Evolutionary conservation across 2,113 vertebrate genomes (phyloP), one percentile per base, ranked within the genome.

Genomic region (Tringa solitaria): DNA sequence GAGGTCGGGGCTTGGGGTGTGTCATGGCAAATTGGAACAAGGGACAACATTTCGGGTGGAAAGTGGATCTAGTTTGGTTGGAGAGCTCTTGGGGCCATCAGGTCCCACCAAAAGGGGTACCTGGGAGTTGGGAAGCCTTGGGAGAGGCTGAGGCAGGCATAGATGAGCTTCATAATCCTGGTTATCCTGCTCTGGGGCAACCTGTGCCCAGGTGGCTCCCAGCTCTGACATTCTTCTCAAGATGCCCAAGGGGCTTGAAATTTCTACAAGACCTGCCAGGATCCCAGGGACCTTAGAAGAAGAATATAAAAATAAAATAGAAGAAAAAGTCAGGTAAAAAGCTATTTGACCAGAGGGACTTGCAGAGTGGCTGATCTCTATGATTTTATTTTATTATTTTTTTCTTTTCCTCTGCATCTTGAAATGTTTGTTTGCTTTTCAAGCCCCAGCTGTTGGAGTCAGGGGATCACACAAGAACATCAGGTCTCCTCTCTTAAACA

Each of bases 401-500:
- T 5, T 24, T 7, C 6, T 43, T 19, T 57, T n/a, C 12, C 18
- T 39, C 78, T 30, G 10, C 18, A 64, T 50, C 80, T 83, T 57
- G 60, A 35, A 81, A 56, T 68, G 61, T 87, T 90, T 96, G 80
- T 78, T 96, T 88, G 68, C 64, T 93, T 92, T 84, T 50, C 54
- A 72, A 76, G 86, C 57, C 83, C 92, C 89, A 92, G 94, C 77
- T 93, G 88, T 30, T 76, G 70, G 84, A 94, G 93, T 94, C 91
- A 77, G 61, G 80, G 95, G 92, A 94, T 96, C 92, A 96, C 83
- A 84, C 3, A 1, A 73, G 84, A 93, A 93, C 89, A 93, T 92
- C 92, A 90, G 94, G 84, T 86, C 92, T 92, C 41, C 54, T 70
- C 89, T 96, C 83, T 89, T 90, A 82, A 90, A 75, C 90, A 94